Base-by-base conservation (phyloP, 1,140 invertebrate genomes). In the Aphaenogaster ashmeadi region DNA sequence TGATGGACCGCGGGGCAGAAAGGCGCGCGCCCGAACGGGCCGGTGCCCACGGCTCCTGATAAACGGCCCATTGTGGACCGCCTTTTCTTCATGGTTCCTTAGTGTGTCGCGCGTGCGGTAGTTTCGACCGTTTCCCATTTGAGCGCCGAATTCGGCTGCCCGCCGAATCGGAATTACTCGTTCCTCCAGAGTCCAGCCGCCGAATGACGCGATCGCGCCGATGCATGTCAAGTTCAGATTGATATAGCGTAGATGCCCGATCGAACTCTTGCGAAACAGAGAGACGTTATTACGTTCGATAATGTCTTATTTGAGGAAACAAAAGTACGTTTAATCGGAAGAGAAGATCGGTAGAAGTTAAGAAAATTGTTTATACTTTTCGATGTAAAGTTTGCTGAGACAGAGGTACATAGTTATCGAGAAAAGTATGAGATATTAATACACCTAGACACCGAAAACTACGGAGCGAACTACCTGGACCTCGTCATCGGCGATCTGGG, bases 51-150 rank as follows among this genome's bases (percentile, higher is more conserved):
- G 87, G 56, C 72, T 92, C 69, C 88, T 90, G 94, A 93, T 94
- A 94, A 93, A 92, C 93, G 89, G 87, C 74, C 86, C 90, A 93
- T 94, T 94, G 93, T 93, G 86, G 86, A 75, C 87, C 91, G 87
- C 60, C 87, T 88, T 91, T 91, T 90, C 89, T 91, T 90, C 83
- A 60, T 52, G 67, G 86, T 71, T 88, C 47, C 87, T 88, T 90
- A 72, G 77, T 86, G 86, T 88, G 87, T 87, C 75, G n/a, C 62
- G 50, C 87, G 86, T 56, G 11, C 71, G 44, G 21, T 21, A 78
- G 38, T 77, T 80, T 41, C 66, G n/a, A 66, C 74, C 85, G 54
- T 87, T 79, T 77, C 83, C 36, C 41, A 60, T 58, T 87, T 54
- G 38, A 62, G 13, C 18, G 21, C 50, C 47, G 50, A 21, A 54